phyloP scores from a whole-genome alignment of 1,140 invertebrate genomes.

The Conopomorpha cramerella region DNA sequence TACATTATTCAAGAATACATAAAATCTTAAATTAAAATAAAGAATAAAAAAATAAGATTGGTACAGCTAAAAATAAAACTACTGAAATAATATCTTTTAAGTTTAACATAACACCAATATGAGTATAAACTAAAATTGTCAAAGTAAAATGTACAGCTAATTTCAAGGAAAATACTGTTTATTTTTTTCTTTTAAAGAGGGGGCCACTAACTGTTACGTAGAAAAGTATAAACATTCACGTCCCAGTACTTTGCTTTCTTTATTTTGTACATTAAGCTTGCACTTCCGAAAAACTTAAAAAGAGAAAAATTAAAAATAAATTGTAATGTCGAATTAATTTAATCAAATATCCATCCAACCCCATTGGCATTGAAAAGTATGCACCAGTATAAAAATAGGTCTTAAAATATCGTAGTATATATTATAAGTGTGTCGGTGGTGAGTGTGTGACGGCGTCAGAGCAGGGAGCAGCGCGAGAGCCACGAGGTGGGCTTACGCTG shows the following conservation, averaged over 20 bases:
- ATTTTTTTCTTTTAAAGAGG: too few relatives aligned
- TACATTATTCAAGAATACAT: conserved; percentile 60
- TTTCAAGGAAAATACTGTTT: conserved; percentile 22
- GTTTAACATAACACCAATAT: conserved; percentile 27
- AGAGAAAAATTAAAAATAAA: too few relatives aligned
- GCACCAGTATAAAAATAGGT: conserved; percentile 43
- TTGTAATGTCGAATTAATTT: too few relatives aligned
- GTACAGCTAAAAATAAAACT: conserved; percentile 50
- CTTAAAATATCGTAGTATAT: conserved; percentile 49
- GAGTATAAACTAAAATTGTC: conserved; percentile 21
- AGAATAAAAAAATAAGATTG: conserved; percentile 35
- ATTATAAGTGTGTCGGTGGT: conserved; percentile 15
- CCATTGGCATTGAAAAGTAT: conserved; percentile 12
- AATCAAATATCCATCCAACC: too few relatives aligned
- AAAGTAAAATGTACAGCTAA: conserved; percentile 21
- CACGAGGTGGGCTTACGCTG: conserved; percentile 75
- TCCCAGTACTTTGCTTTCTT: too few relatives aligned
- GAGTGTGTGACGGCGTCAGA: conserved; percentile 63
- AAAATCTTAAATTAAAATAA: conserved; percentile 50
- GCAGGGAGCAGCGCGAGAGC: conserved; percentile 73
- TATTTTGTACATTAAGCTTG: too few relatives aligned
- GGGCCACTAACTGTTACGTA: too few relatives aligned
- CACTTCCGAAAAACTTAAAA: too few relatives aligned
- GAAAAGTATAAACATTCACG: too few relatives aligned
- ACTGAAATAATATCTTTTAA: conserved; percentile 51